Conservation (phyloP, 2,113 vertebrate species). For the Sinocyclocheilus grahami region DNA sequence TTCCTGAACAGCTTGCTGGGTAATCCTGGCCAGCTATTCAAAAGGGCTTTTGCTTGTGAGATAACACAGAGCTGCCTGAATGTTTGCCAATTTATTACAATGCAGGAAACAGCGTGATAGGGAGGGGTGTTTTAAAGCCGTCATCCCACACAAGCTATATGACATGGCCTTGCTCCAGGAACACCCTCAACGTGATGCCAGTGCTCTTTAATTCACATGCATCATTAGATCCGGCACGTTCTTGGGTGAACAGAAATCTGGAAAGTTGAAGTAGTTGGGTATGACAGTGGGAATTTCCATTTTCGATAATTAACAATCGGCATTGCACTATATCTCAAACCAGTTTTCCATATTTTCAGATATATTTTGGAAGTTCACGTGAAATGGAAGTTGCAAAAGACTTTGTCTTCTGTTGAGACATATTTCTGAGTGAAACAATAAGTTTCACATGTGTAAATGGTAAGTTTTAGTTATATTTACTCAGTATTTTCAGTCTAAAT, state of each 20-base stretch:
- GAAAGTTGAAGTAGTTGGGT: background rate
- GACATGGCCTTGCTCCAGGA: background rate
- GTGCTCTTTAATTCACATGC: background rate
- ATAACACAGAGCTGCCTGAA: conserved; percentile 65
- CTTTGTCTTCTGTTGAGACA: background rate
- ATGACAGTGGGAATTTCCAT: background rate
- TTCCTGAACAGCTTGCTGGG: conserved; percentile 47
- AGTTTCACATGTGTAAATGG: too few species aligned
- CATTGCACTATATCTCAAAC: background rate
- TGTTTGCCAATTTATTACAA: conserved; percentile 61
- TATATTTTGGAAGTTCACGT: background rate
- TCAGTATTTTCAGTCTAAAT: background rate
- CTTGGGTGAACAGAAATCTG: background rate
- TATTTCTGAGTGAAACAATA: background rate
- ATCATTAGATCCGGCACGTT: background rate
- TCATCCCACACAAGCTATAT: conserved; percentile 3
- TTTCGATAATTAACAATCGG: background rate
- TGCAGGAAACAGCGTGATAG: conserved; percentile 54
- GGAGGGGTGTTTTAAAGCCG: conserved; percentile 35
- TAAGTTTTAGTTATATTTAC: background rate
- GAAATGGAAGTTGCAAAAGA: background rate
- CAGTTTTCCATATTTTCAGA: background rate
- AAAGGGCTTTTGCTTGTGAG: conserved; percentile 52
- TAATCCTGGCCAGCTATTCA: conserved; percentile 58
- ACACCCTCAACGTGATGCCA: background rate